Evolutionary conservation across 2,888 invertebrate genomes (phyloP).

Genomic region (Pyrrhosoma nymphula): DNA sequence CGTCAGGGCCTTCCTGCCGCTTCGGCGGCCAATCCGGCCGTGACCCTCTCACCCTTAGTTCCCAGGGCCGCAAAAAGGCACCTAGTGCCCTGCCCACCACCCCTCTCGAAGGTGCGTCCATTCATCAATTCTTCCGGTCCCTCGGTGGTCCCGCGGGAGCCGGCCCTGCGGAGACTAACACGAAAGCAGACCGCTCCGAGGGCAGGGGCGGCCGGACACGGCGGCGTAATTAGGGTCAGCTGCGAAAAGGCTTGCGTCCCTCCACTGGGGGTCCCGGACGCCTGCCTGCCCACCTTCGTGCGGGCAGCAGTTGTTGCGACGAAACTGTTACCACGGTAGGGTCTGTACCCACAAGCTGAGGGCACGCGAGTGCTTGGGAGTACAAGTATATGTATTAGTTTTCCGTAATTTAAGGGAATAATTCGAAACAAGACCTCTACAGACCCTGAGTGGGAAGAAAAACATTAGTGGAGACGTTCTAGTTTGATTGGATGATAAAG

Average conservation of each 20-base stretch:
- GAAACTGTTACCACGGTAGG: no score
- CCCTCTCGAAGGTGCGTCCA: background rate
- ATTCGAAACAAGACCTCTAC: no score
- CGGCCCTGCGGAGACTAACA: background rate
- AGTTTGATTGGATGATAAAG: no score
- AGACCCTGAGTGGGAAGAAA: no score
- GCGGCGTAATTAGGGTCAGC: background rate
- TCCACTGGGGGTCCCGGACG: background rate
- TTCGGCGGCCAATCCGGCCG: background rate
- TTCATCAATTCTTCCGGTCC: conserved; percentile 21
- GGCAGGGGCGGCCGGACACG: background rate
- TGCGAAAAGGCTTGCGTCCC: background rate
- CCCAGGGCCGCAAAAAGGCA: background rate
- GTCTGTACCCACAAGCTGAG: no score
- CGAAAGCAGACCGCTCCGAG: background rate
- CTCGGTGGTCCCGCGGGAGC: background rate
- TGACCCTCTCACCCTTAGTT: background rate
- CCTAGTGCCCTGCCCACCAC: background rate
- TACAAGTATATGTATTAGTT: no score
- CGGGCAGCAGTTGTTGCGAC: no score
- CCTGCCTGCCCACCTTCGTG: no score
- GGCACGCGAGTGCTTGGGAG: no score
- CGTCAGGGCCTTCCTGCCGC: background rate
- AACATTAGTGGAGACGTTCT: no score
- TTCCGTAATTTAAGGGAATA: no score